These are phyloP conservation scores for Pelobates fuscus DNA, from an alignment of 2,113 vertebrate species.

Conservation along the genomic window DNA sequence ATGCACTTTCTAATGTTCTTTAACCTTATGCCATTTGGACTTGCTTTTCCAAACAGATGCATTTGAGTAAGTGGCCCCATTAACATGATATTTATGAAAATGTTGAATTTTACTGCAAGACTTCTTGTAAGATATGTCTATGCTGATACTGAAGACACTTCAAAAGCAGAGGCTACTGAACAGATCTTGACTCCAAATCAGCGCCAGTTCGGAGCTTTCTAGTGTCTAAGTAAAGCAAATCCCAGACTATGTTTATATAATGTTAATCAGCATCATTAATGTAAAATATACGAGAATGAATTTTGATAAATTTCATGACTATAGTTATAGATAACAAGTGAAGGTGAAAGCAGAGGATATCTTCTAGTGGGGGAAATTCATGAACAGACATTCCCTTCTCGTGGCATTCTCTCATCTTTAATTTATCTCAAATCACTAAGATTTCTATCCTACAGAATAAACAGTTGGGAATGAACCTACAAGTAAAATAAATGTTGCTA, in stretches of 20 bases:
- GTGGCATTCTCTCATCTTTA: conserved; percentile 60
- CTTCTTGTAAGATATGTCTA: conserved; percentile 65
- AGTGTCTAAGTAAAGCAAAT: conserved; percentile 61
- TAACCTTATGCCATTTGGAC: conserved; percentile 62
- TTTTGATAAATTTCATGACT: conserved; percentile 81
- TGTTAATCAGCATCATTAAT: conserved; percentile 80
- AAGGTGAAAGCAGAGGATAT: conserved; percentile 67
- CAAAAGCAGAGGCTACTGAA: conserved; percentile 65
- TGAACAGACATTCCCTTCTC: conserved; percentile 63
- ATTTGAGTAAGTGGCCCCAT: conserved; percentile 72
- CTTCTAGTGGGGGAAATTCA: conserved; percentile 68
- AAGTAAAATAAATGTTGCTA: conserved; percentile 62
- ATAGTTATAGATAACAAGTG: conserved; percentile 73
- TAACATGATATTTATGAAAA: conserved; percentile 64
- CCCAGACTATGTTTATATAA: conserved; percentile 78
- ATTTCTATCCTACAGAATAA: conserved; percentile 62
- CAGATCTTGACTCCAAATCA: conserved; percentile 65
- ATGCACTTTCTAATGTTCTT: conserved; percentile 63
- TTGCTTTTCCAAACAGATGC: conserved; percentile 64
- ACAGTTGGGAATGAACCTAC: conserved; percentile 65
- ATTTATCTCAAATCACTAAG: conserved; percentile 53
- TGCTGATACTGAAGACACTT: conserved; percentile 66
- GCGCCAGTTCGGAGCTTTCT: conserved; percentile 57
- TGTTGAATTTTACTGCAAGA: conserved; percentile 48
- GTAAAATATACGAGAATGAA: conserved; percentile 80